Percentiles rank a stretch among this genome's conserved stretches.
Evolutionary conservation across 2,113 vertebrate species (phyloP).

Genomic region (Dendrocopos noguchii): DNA sequence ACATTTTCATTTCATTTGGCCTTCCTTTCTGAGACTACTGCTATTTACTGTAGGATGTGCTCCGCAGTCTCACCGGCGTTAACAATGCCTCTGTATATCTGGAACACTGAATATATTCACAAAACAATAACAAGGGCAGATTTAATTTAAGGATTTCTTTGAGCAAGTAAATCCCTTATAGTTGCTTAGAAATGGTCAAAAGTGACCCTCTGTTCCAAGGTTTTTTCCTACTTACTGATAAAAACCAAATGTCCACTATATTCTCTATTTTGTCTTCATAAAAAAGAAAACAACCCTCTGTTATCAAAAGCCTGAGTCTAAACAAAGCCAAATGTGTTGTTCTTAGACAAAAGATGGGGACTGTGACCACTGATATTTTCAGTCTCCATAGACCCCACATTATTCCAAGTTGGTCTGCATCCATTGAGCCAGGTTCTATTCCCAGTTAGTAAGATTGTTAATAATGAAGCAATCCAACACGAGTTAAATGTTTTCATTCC

Average conservation of each 20-base stretch:
- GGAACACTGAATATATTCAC: conserved; percentile 62
- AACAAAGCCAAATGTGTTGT: conserved; percentile 17
- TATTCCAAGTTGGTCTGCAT: neutral
- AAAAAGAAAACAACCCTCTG: neutral
- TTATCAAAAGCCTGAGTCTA: neutral
- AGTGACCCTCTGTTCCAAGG: conserved; percentile 18
- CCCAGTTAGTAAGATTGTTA: neutral
- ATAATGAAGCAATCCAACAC: neutral
- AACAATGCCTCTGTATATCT: conserved; percentile 47
- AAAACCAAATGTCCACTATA: conserved; percentile 15
- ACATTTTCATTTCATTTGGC: conserved; percentile 36
- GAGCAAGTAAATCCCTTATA: conserved; percentile 41
- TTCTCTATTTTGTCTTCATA: neutral
- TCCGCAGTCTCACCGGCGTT: neutral
- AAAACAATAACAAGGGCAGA: conserved; percentile 35
- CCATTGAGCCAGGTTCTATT: neutral
- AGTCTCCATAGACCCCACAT: neutral
- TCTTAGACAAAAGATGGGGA: neutral
- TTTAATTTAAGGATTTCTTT: conserved; percentile 46
- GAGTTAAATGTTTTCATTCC: neutral
- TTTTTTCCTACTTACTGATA: neutral
- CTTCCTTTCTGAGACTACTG: conserved; percentile 31
- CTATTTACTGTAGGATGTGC: conserved; percentile 9
- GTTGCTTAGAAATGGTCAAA: conserved; percentile 32
- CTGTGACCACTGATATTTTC: neutral